Evolutionary conservation across 2,113 vertebrate genomes (phyloP).

Genomic region (Pungitius pungitius): DNA sequence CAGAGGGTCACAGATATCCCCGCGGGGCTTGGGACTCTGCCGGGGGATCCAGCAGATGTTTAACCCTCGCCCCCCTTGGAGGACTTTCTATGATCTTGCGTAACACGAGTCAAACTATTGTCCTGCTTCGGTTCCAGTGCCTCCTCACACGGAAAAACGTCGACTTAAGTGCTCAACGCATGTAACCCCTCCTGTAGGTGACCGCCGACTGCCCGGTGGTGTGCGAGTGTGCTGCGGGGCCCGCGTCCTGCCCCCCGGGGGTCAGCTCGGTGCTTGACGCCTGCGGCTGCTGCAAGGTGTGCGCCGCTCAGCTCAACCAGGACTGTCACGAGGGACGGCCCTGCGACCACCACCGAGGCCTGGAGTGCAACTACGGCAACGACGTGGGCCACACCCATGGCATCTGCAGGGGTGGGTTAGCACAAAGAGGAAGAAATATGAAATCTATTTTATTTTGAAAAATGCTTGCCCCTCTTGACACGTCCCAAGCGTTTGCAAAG

Average conservation of each 20-base stretch:
- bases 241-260: conserved; percentile 76
- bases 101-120: conserved; percentile 64
- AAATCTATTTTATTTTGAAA: too few species aligned
- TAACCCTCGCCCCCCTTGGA: conserved; percentile 58
- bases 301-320: conserved; percentile 85
- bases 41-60: conserved; percentile 61
- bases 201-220: conserved; percentile 61
- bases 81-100: conserved; percentile 71
- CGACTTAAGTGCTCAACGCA: not conserved
- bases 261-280: conserved; percentile 78
- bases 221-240: conserved; percentile 68
- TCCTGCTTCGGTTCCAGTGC: conserved; percentile 34
- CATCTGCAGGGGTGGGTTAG: conserved; percentile 84
- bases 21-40: conserved; percentile 60
- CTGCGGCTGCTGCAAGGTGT: conserved; percentile 86
- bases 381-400: conserved; percentile 77
- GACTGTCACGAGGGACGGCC: conserved; percentile 80
- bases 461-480: too few species aligned
- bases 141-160: not conserved
- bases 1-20: conserved; percentile 72
- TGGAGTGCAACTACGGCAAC: conserved; percentile 86
- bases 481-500: too few species aligned
- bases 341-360: conserved; percentile 85
- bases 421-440: not conserved
- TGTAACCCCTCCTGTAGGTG: conserved; percentile 59